Conservation (phyloP, 1,140 invertebrate genomes). For the Drosophila simulans region DNA sequence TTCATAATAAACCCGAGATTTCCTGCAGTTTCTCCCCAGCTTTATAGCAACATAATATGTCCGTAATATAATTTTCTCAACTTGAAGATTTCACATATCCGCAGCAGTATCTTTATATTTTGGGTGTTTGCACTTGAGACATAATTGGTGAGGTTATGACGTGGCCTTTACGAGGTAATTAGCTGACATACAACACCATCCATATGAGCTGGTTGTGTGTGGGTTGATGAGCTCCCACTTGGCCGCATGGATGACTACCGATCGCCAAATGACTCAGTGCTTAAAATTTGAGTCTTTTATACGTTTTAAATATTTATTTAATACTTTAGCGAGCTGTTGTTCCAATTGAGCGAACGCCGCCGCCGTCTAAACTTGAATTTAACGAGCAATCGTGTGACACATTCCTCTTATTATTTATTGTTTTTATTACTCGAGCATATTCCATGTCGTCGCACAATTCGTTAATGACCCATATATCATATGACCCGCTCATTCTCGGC, state of each 20-base stretch:
- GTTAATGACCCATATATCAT: slow-evolving; percentile 65
- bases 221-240: slow-evolving; percentile 31
- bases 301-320: slow-evolving; percentile 6
- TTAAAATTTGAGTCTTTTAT: slow-evolving; percentile 17
- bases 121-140: slow-evolving; percentile 35
- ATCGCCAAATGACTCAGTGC: slow-evolving; percentile 24
- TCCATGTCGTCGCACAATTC: slow-evolving; percentile 55
- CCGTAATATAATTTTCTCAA: slow-evolving; percentile 24
- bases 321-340: slow-evolving; percentile 20
- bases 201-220: slow-evolving; percentile 17
- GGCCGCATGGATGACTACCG: slow-evolving; percentile 11
- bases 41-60: slow-evolving; percentile 22
- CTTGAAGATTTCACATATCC: slow-evolving; percentile 5
- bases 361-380: slow-evolving; percentile 6
- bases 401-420: slow-evolving; percentile 37
- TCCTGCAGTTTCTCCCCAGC: slow-evolving; percentile 27
- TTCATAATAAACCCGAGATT: slow-evolving; percentile 17
- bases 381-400: slow-evolving; percentile 23
- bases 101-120: slow-evolving; percentile 9
- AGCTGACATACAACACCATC: slow-evolving; percentile 43
- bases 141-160: slow-evolving; percentile 43
- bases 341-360: slow-evolving; percentile 31
- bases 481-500: slow-evolving; percentile 31
- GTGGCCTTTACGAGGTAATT: slow-evolving; percentile 56
- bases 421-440: slow-evolving; percentile 49